Evolutionary conservation across 2,797 vertebrate species (phyloP).

Genomic region (Rhinichthys osculus): DNA sequence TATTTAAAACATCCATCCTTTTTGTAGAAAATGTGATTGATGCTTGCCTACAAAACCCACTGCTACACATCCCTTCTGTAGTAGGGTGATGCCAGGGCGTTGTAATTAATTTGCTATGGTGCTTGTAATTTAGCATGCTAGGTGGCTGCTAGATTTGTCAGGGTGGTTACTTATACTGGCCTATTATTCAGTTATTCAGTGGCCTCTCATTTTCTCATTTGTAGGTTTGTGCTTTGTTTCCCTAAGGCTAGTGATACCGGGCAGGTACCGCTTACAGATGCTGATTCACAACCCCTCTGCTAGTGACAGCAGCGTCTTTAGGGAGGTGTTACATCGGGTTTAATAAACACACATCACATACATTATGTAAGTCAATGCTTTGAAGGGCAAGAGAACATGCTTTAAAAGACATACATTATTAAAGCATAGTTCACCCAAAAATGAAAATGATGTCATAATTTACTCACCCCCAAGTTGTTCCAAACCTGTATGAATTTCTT

Average conservation of each 20-base stretch:
- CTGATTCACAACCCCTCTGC: constrained; percentile 4
- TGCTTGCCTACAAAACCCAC: background rate
- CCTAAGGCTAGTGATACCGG: background rate
- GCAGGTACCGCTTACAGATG: background rate
- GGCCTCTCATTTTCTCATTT: constrained; percentile 21
- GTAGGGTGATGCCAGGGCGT: background rate
- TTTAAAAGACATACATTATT: background rate
- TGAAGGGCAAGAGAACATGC: background rate
- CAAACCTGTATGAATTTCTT: too few relatives aligned
- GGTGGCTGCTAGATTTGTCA: background rate
- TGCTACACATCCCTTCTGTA: background rate
- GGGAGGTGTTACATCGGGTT: background rate
- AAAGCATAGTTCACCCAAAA: background rate
- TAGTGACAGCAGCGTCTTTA: constrained; percentile 4
- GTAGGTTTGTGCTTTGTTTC: constrained; percentile 3
- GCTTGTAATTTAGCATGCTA: background rate
- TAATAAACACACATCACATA: background rate
- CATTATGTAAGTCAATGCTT: background rate
- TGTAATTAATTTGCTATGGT: background rate
- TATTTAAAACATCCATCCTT: background rate
- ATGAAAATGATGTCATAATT: too few relatives aligned
- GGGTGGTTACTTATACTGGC: background rate
- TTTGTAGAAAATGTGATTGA: background rate
- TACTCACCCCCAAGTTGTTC: too few relatives aligned
- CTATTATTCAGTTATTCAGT: constrained; percentile 20